Evolutionary conservation across 2,113 vertebrate genomes (phyloP).

Genomic region (Furnarius figulus): DNA sequence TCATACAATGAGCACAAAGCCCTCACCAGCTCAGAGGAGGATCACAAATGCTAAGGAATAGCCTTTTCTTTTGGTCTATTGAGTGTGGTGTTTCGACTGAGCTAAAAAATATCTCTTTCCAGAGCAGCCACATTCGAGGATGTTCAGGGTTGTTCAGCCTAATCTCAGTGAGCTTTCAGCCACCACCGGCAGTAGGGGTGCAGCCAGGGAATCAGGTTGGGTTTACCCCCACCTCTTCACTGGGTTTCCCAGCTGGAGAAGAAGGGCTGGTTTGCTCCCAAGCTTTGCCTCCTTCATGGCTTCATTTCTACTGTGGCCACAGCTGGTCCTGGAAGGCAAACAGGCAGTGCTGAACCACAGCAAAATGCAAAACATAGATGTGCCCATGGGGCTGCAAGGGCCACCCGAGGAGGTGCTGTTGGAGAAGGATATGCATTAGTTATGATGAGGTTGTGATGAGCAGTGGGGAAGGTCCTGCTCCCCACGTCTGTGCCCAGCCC

Average conservation of each 20-base stretch:
- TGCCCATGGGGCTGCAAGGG: fast-evolving
- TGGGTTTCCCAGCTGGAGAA: background rate
- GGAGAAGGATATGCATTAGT: background rate
- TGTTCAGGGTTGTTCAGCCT: background rate
- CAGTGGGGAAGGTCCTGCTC: background rate
- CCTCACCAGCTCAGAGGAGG: background rate
- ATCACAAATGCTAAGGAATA: background rate
- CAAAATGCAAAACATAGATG: background rate
- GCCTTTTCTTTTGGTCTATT: background rate
- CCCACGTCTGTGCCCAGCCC: background rate
- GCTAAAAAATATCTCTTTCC: background rate
- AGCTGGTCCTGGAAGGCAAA: background rate
- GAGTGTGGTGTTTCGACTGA: background rate
- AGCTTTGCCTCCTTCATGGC: background rate
- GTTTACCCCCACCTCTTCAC: background rate
- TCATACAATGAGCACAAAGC: fast-evolving
- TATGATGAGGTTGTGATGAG: background rate
- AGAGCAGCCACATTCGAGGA: background rate
- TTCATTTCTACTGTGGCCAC: background rate
- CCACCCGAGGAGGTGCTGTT: fast-evolving
- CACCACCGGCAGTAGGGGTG: background rate
- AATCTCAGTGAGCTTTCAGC: background rate
- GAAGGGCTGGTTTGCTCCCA: background rate
- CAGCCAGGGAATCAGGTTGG: fast-evolving
- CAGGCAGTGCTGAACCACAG: background rate